A percentile compares a stretch with the other conserved stretches of the same genome.
phyloP scores from a whole-genome alignment of 2,113 vertebrate genomes.

The Triplophysa rosa region DNA sequence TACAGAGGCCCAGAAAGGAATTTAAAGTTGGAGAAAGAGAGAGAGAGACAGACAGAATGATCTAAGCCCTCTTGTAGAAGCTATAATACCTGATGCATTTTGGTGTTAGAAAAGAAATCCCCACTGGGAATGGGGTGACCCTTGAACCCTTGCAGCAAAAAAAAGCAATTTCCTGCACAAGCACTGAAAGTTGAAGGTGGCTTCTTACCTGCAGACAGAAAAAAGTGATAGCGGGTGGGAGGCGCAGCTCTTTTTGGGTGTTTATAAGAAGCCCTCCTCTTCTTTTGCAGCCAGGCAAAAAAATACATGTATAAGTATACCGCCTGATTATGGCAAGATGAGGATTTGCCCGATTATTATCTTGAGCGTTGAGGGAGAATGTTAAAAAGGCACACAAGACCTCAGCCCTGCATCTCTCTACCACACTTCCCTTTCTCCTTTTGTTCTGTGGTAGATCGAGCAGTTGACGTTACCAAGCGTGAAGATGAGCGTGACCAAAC shows the following conservation, averaged over 20 bases:
- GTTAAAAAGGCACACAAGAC: constrained; percentile 51
- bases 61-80: constrained; percentile 67
- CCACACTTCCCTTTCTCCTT: constrained; percentile 62
- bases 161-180: constrained; percentile 50
- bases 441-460: constrained; percentile 61
- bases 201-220: constrained; percentile 66
- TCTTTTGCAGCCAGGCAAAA: constrained; percentile 65
- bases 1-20: constrained; percentile 68
- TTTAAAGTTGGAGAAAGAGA: constrained; percentile 50
- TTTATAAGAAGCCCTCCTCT: constrained; percentile 70
- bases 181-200: constrained; percentile 50
- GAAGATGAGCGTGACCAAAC: constrained; percentile 65
- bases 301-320: constrained; percentile 69
- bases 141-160: constrained; percentile 78
- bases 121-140: constrained; percentile 88
- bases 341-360: constrained; percentile 70
- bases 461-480: constrained; percentile 63
- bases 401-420: constrained; percentile 59
- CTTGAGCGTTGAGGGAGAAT: constrained; percentile 51
- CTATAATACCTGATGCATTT: constrained; percentile 75
- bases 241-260: constrained; percentile 52
- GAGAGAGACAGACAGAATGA: constrained; percentile 42
- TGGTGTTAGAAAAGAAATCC: constrained; percentile 80
- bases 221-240: constrained; percentile 45
- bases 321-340: constrained; percentile 61